These are phyloP conservation scores for Pycnomerus fuliginosus DNA, from an alignment of 2,888 invertebrate genomes.

Conservation along the genomic window DNA sequence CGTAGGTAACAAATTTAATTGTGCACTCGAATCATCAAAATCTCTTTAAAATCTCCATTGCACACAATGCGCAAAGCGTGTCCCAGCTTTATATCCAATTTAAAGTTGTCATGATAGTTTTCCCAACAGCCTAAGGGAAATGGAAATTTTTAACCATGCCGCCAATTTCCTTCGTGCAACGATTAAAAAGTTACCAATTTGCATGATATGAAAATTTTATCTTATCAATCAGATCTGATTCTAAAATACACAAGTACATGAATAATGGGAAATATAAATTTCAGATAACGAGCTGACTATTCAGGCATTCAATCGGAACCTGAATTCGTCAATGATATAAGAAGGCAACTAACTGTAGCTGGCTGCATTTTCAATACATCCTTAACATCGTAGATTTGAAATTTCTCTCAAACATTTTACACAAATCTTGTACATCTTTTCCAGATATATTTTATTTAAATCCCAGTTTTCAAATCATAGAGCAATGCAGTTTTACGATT, in stretches of 20 bases:
- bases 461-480: slow-evolving; percentile 19
- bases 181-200: slow-evolving; percentile 20
- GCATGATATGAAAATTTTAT: too few species aligned
- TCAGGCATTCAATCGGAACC: slow-evolving; percentile 22
- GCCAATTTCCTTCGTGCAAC: slow-evolving; percentile 14
- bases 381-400: slow-evolving; percentile 20
- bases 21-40: slow-evolving; percentile 5
- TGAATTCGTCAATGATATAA: slow-evolving; percentile 14
- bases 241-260: too few species aligned
- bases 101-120: slow-evolving; percentile 20
- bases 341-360: slow-evolving; percentile 17
- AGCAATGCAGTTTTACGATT: slow-evolving; percentile 11
- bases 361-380: slow-evolving; percentile 21
- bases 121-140: slow-evolving; percentile 8
- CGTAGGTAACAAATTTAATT: slow-evolving; percentile 4
- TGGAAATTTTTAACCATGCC: slow-evolving; percentile 3
- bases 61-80: slow-evolving; percentile 10
- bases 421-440: slow-evolving; percentile 21
- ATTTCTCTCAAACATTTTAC: slow-evolving; percentile 23
- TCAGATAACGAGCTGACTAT: slow-evolving; percentile 21
- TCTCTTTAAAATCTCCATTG: slow-evolving; percentile 1
- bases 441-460: slow-evolving; percentile 24
- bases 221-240: too few species aligned
- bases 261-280: slow-evolving; percentile 23
- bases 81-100: slow-evolving; percentile 17